Base-by-base conservation (phyloP, 2,797 vertebrate genomes). In the Hyperoplus lanceolatus region DNA sequence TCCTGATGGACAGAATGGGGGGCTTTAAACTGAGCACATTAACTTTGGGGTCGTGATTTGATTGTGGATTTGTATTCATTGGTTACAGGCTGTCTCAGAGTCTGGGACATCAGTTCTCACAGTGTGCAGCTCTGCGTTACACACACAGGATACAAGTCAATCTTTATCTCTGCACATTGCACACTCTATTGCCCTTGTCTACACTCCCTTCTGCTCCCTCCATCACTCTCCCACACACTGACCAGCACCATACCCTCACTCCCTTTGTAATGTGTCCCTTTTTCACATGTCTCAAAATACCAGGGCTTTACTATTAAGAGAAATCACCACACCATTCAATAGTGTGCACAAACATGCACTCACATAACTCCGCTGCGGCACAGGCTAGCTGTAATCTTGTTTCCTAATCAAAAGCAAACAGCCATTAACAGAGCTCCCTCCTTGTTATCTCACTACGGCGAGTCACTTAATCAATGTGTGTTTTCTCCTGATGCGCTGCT, bases 321-420 rank as follows among this genome's bases (percentile, higher is more conserved):
- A 85, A 82, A 80, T 69, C 70, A 73, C 57, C 78, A 56, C 77
- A n/a, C 55, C 67, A 10, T 60, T 63, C 77, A 29, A 71, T 16
- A 12, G 3, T 55, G 73, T 38, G 78, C 77, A 73, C 82, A 84
- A 77, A 86, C 82, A 84, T 0, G 61, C 73, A 60, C 64, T 70
- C 80, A 2, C 75, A 75, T 75, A 75, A 73, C 82, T 89, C 79
- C 58, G 9, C 54, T 9, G 75, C 21, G 21, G 21, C 75, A 1
- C 74, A 58, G 78, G 63, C 74, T 16, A 36, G 50, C 70, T 50
- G 2, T 66, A 71, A 56, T 82, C 80, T 87, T 72, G 74, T 81
- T 83, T 78, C 75, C 87, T 86, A 89, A 91, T 90, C 87, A 90
- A 91, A 88, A 89, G 87, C 87, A 91, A 92, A 92, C 85, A 90